Evolutionary conservation across 2,797 vertebrate species (phyloP).

Genomic region (Poecilia wingei): DNA sequence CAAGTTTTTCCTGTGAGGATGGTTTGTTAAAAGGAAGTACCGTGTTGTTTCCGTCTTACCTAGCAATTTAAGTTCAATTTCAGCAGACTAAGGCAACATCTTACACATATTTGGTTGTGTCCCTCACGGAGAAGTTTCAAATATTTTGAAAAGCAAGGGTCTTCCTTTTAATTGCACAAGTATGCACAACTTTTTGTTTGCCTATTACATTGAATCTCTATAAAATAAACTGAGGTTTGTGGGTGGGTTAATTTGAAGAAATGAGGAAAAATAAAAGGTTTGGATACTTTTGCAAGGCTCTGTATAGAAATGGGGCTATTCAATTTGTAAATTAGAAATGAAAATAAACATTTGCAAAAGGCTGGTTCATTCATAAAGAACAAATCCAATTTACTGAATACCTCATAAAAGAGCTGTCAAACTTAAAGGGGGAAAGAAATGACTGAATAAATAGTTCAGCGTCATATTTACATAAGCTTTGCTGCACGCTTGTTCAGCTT

Average conservation of each 20-base stretch:
- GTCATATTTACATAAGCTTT: constrained; percentile 23
- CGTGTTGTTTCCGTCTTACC: neutral
- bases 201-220: neutral
- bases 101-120: neutral
- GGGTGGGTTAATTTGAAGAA: neutral
- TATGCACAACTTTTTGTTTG: neutral
- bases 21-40: neutral
- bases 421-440: constrained; percentile 6
- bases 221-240: neutral
- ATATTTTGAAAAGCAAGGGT: neutral
- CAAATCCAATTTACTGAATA: constrained; percentile 34
- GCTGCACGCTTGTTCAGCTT: constrained; percentile 35
- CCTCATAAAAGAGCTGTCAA: constrained; percentile 27
- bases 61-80: neutral
- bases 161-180: neutral
- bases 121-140: neutral
- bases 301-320: constrained; percentile 1
- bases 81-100: neutral
- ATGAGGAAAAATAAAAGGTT: neutral
- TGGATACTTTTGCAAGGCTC: neutral
- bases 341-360: constrained; percentile 34
- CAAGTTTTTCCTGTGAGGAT: neutral
- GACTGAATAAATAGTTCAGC: constrained; percentile 23
- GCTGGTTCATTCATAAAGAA: constrained; percentile 35
- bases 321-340: constrained; percentile 24